Conservation (phyloP, 1,140 invertebrate genomes). For the Micrasema minimum region DNA sequence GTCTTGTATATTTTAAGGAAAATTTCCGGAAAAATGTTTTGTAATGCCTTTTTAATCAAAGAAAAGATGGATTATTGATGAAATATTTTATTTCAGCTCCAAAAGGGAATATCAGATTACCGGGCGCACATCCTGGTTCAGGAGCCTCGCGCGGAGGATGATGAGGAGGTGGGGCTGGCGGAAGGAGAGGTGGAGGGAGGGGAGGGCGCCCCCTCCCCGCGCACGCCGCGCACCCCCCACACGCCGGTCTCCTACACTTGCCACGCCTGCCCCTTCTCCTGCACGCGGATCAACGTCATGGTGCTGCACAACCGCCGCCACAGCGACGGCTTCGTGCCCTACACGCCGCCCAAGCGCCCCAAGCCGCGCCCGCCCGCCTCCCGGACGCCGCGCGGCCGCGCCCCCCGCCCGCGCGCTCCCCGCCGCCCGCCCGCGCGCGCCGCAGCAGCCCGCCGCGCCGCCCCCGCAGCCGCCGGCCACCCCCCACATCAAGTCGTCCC, state of each 20-base stretch:
- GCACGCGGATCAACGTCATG: slow-evolving; percentile 74
- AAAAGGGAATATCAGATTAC: slow-evolving; percentile 69
- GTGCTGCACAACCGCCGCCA: slow-evolving; percentile 76
- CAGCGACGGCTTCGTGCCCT: slow-evolving; percentile 61
- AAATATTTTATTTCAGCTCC: slow-evolving; percentile 57
- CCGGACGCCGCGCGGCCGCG: neutral
- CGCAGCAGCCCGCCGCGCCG: neutral
- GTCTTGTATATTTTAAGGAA: too few species aligned
- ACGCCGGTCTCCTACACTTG: slow-evolving; percentile 68
- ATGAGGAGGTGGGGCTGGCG: too few species aligned
- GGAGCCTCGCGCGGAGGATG: slow-evolving; percentile 56
- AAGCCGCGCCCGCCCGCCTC: neutral
- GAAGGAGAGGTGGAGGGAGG: slow-evolving; percentile 44
- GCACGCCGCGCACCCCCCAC: too few species aligned
- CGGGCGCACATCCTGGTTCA: slow-evolving; percentile 71
- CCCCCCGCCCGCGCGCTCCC: slow-evolving; percentile 54
- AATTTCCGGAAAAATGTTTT: too few species aligned
- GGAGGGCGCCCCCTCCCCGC: slow-evolving; percentile 51
- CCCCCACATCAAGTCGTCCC: slow-evolving; percentile 61
- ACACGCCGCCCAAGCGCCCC: slow-evolving; percentile 58
- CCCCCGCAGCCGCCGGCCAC: neutral
- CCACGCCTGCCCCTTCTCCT: slow-evolving; percentile 72
- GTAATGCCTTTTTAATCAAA: slow-evolving; percentile 12
- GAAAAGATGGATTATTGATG: neutral
- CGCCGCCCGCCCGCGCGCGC: slow-evolving; percentile 1